Conservation (phyloP, 2,113 vertebrate species). For the Malaclemys terrapin region DNA sequence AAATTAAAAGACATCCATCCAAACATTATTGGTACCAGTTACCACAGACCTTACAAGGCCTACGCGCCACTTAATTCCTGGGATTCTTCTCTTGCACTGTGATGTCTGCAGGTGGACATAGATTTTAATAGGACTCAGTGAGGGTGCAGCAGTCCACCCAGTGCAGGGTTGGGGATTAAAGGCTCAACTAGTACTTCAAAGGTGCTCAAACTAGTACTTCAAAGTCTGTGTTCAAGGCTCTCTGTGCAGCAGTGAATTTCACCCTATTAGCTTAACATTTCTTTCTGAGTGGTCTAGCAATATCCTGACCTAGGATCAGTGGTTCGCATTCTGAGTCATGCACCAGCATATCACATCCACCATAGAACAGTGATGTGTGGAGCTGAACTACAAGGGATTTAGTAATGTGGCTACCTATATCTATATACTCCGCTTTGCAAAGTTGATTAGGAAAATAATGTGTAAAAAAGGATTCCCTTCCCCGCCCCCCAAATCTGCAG, state of each 20-base stretch:
- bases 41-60: background rate
- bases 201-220: background rate
- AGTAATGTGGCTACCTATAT: conserved; percentile 31
- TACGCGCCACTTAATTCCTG: background rate
- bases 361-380: fast-evolving
- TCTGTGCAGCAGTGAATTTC: background rate
- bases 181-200: background rate
- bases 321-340: background rate
- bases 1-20: background rate
- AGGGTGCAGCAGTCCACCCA: background rate
- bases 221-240: background rate
- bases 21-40: background rate
- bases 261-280: background rate
- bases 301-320: background rate
- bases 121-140: background rate
- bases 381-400: conserved; percentile 59
- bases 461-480: conserved; percentile 37
- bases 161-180: fast-evolving
- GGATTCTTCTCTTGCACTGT: background rate
- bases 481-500: background rate
- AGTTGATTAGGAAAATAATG: conserved; percentile 67
- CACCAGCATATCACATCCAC: conserved; percentile 4
- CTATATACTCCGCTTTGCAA: conserved; percentile 58
- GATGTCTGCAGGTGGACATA: background rate
- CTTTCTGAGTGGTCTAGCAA: background rate